Evolutionary conservation across 2,888 invertebrate species (phyloP).

Genomic region (Meandrusa payeni): DNA sequence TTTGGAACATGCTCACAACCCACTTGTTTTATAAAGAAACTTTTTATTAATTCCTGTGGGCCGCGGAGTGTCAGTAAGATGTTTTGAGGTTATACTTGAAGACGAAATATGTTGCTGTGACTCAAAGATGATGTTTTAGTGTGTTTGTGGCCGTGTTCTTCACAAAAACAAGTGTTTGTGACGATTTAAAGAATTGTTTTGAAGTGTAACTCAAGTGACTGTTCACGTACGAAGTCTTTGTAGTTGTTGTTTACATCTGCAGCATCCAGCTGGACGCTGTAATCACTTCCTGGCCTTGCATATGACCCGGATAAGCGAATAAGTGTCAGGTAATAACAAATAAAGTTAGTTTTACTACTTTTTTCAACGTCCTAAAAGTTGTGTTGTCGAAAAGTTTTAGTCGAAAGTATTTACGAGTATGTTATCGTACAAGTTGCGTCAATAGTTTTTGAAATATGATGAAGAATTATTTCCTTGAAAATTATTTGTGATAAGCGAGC

Average conservation of each 20-base stretch:
- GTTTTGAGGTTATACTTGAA: slow-evolving; percentile 78
- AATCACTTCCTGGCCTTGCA: slow-evolving; percentile 54
- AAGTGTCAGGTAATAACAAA: slow-evolving; percentile 56
- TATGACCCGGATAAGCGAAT: slow-evolving; percentile 45
- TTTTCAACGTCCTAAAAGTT: slow-evolving; percentile 58
- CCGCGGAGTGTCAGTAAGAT: slow-evolving; percentile 80
- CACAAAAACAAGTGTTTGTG: slow-evolving; percentile 56
- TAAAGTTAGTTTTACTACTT: slow-evolving; percentile 63
- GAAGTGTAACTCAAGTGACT: slow-evolving; percentile 69
- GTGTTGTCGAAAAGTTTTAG: slow-evolving; percentile 66
- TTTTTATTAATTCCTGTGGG: slow-evolving; percentile 82
- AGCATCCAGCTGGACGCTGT: slow-evolving; percentile 56
- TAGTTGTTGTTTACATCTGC: slow-evolving; percentile 77
- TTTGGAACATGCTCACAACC: slow-evolving; percentile 82
- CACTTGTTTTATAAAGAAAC: slow-evolving; percentile 82
- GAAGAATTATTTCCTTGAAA: slow-evolving; percentile 1
- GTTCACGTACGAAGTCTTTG: slow-evolving; percentile 64
- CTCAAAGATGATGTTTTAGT: slow-evolving; percentile 50
- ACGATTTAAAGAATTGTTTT: slow-evolving; percentile 69
- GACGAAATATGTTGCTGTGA: slow-evolving; percentile 65
- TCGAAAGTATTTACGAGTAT: slow-evolving; percentile 57
- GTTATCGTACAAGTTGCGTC: slow-evolving; percentile 35
- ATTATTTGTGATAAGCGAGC: background rate
- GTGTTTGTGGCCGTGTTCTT: slow-evolving; percentile 46
- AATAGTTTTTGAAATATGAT: slow-evolving; percentile 30